These are phyloP conservation scores for Thinocorus orbignyianus DNA, from an alignment of 2,113 vertebrate species.

Conservation along the genomic window DNA sequence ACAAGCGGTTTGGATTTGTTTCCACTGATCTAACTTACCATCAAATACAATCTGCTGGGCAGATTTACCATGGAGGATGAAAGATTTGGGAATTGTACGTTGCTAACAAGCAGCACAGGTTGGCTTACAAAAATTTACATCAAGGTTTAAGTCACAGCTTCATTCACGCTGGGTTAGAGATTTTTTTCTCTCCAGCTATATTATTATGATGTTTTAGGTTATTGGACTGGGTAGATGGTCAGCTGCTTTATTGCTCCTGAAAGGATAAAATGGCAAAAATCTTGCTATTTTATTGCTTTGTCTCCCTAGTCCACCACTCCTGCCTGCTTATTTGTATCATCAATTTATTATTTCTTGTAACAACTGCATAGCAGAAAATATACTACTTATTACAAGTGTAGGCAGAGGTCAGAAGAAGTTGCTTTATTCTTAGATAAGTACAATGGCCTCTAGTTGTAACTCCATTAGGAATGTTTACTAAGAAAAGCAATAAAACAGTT, in stretches of 20 bases:
- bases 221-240: not conserved
- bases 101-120: not conserved
- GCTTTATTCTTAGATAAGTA: not conserved
- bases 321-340: not conserved
- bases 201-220: not conserved
- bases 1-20: not conserved
- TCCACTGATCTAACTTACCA: not conserved
- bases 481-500: conserved; percentile 3
- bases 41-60: not conserved
- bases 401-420: not conserved
- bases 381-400: not conserved
- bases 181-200: not conserved
- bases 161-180: not conserved
- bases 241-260: not conserved
- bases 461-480: not conserved
- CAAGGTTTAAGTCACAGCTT: not conserved
- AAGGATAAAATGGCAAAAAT: not conserved
- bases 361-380: not conserved
- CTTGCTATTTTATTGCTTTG: not conserved
- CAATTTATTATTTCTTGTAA: not conserved
- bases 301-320: not conserved
- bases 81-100: not conserved
- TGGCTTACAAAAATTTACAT: not conserved
- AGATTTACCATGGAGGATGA: not conserved
- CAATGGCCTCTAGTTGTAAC: not conserved